These are phyloP conservation scores for Ooceraea biroi DNA, from an alignment of 1,140 invertebrate species.

Conservation along the genomic window DNA sequence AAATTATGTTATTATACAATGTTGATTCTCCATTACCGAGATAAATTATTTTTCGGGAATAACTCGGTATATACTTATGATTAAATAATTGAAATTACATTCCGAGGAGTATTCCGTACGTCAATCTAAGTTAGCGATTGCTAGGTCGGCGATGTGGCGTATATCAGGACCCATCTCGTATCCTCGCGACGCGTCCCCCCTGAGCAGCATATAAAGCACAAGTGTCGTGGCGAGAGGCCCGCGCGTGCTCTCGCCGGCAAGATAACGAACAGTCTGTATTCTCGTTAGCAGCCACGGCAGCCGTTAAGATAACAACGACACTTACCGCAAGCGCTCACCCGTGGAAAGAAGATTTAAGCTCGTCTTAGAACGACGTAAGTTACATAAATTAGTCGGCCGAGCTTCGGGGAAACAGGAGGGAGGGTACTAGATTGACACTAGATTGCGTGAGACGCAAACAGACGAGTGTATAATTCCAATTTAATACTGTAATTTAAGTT, in stretches of 20 bases:
- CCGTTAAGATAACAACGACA: constrained; percentile 78
- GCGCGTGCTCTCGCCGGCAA: constrained; percentile 78
- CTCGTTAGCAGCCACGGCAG: constrained; percentile 76
- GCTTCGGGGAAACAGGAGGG: not conserved
- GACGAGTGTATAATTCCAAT: constrained; percentile 38
- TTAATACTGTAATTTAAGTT: constrained; percentile 59
- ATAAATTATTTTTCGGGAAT: too few relatives aligned
- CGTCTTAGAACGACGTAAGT: constrained; percentile 67
- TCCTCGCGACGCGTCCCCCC: constrained; percentile 53
- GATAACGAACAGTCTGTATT: constrained; percentile 81
- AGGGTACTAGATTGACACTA: constrained; percentile 29
- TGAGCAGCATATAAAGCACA: constrained; percentile 69
- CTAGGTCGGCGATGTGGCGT: constrained; percentile 44
- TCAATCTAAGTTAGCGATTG: constrained; percentile 29
- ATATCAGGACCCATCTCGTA: constrained; percentile 17
- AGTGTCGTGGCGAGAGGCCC: constrained; percentile 75
- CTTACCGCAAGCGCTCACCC: constrained; percentile 48
- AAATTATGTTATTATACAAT: too few relatives aligned
- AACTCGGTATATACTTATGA: too few relatives aligned
- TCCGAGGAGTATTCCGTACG: constrained; percentile 19
- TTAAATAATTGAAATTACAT: not conserved
- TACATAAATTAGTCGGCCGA: constrained; percentile 70
- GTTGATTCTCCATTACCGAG: too few relatives aligned
- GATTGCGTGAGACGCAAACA: constrained; percentile 47
- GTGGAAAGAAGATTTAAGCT: constrained; percentile 72